These are phyloP conservation scores for Drosophila kikkawai DNA, from an alignment of 1,140 invertebrate genomes.

Conservation along the genomic window DNA sequence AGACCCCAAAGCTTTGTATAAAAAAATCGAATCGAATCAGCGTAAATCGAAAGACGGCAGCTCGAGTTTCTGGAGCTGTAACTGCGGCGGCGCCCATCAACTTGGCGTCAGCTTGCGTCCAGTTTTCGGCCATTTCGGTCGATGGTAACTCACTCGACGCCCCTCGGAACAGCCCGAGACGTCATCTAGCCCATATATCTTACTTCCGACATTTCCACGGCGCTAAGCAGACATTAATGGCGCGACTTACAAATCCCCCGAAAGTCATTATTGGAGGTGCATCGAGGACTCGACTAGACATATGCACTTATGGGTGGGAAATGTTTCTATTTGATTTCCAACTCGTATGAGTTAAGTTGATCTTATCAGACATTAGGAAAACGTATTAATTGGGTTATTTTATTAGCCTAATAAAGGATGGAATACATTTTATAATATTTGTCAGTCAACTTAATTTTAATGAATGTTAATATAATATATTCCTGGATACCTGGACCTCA, in stretches of 20 bases:
- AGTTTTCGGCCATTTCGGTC: constrained; percentile 8
- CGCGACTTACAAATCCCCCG: constrained; percentile 39
- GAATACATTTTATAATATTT: too few species aligned
- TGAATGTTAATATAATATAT: background rate
- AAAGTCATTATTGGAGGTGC: constrained; percentile 18
- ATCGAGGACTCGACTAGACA: constrained; percentile 26
- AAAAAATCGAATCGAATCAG: constrained; percentile 38
- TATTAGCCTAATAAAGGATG: too few species aligned
- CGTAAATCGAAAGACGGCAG: constrained; percentile 38
- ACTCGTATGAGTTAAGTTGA: background rate
- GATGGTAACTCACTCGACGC: background rate
- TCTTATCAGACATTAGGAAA: background rate
- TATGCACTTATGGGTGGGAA: constrained; percentile 5
- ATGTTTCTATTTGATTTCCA: background rate
- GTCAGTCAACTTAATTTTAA: background rate
- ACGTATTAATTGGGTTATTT: background rate
- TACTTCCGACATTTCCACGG: constrained; percentile 43
- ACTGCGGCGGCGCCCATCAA: constrained; percentile 35
- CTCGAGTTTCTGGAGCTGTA: constrained; percentile 21
- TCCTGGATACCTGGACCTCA: background rate
- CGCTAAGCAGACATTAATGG: constrained; percentile 50
- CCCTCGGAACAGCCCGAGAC: constrained; percentile 9
- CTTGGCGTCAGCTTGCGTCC: constrained; percentile 34
- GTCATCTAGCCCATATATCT: constrained; percentile 50
- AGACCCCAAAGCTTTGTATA: constrained; percentile 38